These are phyloP conservation scores for Atractosteus spatula DNA, from an alignment of 2,113 vertebrate species.

Conservation along the genomic window DNA sequence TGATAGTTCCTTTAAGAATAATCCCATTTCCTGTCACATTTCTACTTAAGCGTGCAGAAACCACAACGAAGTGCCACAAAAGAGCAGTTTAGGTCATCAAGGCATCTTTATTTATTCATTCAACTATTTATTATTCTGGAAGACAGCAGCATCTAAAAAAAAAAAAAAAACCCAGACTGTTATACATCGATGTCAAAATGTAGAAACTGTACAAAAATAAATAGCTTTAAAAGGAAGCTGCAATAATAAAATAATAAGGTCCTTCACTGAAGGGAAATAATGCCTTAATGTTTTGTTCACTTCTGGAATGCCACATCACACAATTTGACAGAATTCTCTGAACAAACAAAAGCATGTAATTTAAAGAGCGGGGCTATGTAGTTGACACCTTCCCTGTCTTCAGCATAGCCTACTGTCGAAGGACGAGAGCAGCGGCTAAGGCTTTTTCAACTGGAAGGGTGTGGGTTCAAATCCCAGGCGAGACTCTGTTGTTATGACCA, in stretches of 20 bases:
- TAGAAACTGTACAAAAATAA: constrained; percentile 82
- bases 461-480: too few relatives aligned
- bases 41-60: not conserved
- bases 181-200: constrained; percentile 45
- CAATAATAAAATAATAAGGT: constrained; percentile 53
- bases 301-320: constrained; percentile 54
- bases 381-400: too few relatives aligned
- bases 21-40: not conserved
- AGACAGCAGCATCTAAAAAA: constrained; percentile 63
- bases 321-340: constrained; percentile 40
- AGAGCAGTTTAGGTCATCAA: constrained; percentile 29
- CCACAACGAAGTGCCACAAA: constrained; percentile 15
- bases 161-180: constrained; percentile 49
- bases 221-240: constrained; percentile 68
- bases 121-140: constrained; percentile 46
- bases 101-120: constrained; percentile 48
- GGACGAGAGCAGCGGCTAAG: too few relatives aligned
- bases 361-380: not conserved
- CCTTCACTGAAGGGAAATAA: constrained; percentile 72
- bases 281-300: constrained; percentile 45
- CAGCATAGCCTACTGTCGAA: too few relatives aligned
- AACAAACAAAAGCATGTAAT: constrained; percentile 33
- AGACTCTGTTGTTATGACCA: too few relatives aligned
- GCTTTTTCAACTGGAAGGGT: too few relatives aligned
- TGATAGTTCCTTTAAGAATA: constrained; percentile 6